Base-by-base conservation (phyloP, 2,888 invertebrate species). In the Zygogramma bicolorata region DNA sequence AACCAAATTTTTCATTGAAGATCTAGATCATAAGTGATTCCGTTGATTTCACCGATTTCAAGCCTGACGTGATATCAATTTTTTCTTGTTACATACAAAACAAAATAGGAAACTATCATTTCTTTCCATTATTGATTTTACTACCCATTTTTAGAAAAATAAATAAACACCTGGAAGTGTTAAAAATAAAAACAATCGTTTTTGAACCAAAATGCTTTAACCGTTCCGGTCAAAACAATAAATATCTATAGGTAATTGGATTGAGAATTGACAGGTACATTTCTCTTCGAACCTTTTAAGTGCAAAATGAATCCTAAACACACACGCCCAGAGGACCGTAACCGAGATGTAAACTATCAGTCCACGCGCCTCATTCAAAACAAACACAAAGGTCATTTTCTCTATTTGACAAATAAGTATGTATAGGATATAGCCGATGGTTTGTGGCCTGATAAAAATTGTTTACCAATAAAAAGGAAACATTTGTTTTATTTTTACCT, bases 241-340 rank as follows among this genome's bases (percentile, higher is more conserved):
- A 34, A 38, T 15, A 60, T 38, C 60, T 38, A n/a, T n/a, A 34
- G 38, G 60, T 60, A 60, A 60, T 38, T 60, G 60, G 15, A 27
- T 34, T 59, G 46, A 34, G 20, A 53, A 53, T 27, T 53, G 53
- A 53, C 53, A 53, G 53, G 53, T 53, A 53, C 25, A 6, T 22
- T 27, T 27, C 3, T 53, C 25, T 53, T 53, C 53, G 15, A 46
- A 66, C 57, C 65, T 65, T 68, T 18, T 7, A 65, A 75, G 74
- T 73, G 76, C 76, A 76, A 76, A 76, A 76, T 59, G 18, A 61
- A 73, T 76, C 76, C 76, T 76, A 76, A 76, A 76, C 59, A 76
- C 65, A 76, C 76, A 75, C 62, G n/a, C 38, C 25, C 0, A 25
- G 38, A 57, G n/a, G 46, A 15, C 38, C 27, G 40, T 65, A 66